Base-by-base conservation (phyloP, 2,797 vertebrate genomes). In the Rhodeus uyekii region DNA sequence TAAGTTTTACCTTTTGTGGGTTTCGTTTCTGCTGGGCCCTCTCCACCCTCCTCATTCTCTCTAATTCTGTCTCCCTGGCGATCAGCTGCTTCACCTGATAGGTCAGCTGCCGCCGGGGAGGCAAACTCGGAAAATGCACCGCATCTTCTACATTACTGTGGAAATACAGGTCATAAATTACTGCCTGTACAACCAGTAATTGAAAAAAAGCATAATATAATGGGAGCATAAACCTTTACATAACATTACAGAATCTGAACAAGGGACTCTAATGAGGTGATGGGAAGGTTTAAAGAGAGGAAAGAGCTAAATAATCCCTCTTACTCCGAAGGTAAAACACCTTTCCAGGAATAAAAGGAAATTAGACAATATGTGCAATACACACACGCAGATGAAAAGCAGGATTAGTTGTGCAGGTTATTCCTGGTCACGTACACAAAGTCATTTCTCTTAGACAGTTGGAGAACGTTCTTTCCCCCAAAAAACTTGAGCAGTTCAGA, bases 41-140 rank as follows among this genome's bases (percentile, higher is more conserved):
- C 89, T 99, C 98, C 0, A 89, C 90, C 87, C 97, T 93, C 88
- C 97, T 95, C 97, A 99, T 97, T 92, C 94, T 96, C 92, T 99
- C 98, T 88, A 97, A 90, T 88, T 98, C 96, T 0, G 98, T 96
- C 92, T 99, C 97, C 46, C 95, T 93, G 82, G 96, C 95, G 0
- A 99, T 96, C 77, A 97, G 97, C 90, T 99, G 98, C 90, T 97
- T 98, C 90, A 96, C 95, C 92, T 98, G 98, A 90, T 99, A 99
- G 2, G 95, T 97, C 84, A 99, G 92, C 87, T 96, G 96, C 50
- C 96, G 95, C 24, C 94, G 96, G 0, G 93, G 90, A 0, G 97
- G 97, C 50, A 99, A 92, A 2, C 94, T 94, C 0, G 96, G 94
- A 86, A 98, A 99, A 44, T 92, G 92, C 78, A 96, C 97, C 27